Conservation (phyloP, 1,140 invertebrate species). For the Drosophila parvula region DNA sequence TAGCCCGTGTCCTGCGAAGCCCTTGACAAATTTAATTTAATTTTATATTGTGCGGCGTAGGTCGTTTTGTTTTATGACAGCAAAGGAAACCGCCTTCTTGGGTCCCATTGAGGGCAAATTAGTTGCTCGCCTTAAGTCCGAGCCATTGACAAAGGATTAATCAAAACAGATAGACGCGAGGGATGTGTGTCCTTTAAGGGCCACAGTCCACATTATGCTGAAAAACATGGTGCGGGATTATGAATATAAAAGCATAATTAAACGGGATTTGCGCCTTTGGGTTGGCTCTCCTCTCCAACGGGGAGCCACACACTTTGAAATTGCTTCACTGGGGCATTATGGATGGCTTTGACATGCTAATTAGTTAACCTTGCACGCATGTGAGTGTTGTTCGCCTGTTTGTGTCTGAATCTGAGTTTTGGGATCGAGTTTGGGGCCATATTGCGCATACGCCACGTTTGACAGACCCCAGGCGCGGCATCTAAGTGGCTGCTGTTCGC, state of each 20-base stretch:
- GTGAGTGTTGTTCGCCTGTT: not conserved
- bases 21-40: slow-evolving; percentile 59
- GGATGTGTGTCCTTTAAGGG: slow-evolving; percentile 37
- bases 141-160: slow-evolving; percentile 67
- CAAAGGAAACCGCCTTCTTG: slow-evolving; percentile 23
- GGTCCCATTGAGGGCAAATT: slow-evolving; percentile 60
- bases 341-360: slow-evolving; percentile 78
- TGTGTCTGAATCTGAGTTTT: slow-evolving; percentile 9
- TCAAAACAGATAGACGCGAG: slow-evolving; percentile 56
- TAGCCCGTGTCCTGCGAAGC: not conserved
- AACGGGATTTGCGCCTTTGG: slow-evolving; percentile 68
- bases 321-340: slow-evolving; percentile 49
- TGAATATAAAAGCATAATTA: slow-evolving; percentile 69
- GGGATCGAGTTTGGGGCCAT: slow-evolving; percentile 14
- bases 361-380: slow-evolving; percentile 65
- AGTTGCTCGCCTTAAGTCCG: slow-evolving; percentile 54
- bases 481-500: slow-evolving; percentile 57
- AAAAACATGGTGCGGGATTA: slow-evolving; percentile 60
- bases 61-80: slow-evolving; percentile 55
- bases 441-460: slow-evolving; percentile 49
- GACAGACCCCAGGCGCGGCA: slow-evolving; percentile 47
- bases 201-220: slow-evolving; percentile 39
- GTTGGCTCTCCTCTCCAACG: slow-evolving; percentile 27
- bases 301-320: slow-evolving; percentile 31
- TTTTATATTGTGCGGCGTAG: slow-evolving; percentile 33